Percentiles rank a stretch among this genome's conserved stretches.
Evolutionary conservation across 30 jellyfish, hydroid and myxozoan species (phyloP).

Genomic region (Hydractinia symbiolongicarpus): DNA sequence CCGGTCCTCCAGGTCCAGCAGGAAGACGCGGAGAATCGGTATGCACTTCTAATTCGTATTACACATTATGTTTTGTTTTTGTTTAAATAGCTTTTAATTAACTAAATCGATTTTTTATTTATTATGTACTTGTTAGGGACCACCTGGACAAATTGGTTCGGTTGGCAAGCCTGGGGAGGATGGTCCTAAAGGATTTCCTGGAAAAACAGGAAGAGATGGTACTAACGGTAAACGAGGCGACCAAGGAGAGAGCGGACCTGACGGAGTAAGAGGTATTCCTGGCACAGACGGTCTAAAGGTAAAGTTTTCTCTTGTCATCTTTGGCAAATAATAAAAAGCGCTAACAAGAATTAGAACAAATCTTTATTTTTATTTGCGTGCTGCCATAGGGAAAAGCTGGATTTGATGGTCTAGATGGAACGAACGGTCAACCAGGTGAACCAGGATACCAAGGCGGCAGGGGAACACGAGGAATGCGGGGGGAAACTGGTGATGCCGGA

Average conservation of each 20-base stretch:
- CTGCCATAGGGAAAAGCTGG: slow-evolving; percentile 26
- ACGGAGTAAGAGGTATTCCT: slow-evolving; percentile 28
- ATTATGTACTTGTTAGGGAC: slow-evolving; percentile 19
- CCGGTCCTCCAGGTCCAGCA: slow-evolving; percentile 46
- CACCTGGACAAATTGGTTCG: slow-evolving; percentile 56
- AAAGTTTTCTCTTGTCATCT: neutral
- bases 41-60: neutral
- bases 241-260: slow-evolving; percentile 35
- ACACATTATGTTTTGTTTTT: neutral
- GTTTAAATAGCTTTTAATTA: neutral
- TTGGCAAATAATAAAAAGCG: too few species aligned
- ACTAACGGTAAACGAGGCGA: slow-evolving; percentile 87
- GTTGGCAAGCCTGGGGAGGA: slow-evolving; percentile 56
- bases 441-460: slow-evolving; percentile 88
- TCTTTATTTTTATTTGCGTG: neutral
- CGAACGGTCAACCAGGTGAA: slow-evolving; percentile 31
- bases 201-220: slow-evolving; percentile 68
- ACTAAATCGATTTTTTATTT: neutral
- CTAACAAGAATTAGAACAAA: too few species aligned
- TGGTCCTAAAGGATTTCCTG: slow-evolving; percentile 86
- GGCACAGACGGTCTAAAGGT: slow-evolving; percentile 24
- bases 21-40: slow-evolving; percentile 64
- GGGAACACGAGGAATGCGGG: slow-evolving; percentile 77
- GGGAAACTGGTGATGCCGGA: slow-evolving; percentile 45
- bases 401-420: slow-evolving; percentile 26